phyloP scores from a whole-genome alignment of 2,888 invertebrate genomes.

The Drosophila mettleri region DNA sequence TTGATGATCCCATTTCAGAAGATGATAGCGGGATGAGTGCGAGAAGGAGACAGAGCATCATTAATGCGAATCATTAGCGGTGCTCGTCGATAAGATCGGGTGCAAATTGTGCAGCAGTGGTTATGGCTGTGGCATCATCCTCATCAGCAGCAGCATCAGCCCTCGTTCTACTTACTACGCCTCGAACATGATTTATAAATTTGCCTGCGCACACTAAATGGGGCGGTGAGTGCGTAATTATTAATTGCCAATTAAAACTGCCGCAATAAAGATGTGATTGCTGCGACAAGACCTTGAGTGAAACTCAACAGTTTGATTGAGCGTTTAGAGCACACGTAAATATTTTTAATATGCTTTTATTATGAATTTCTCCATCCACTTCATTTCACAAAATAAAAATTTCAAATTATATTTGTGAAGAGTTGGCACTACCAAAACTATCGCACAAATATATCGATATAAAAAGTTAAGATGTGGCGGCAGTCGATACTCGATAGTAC shows the following conservation, averaged over 20 bases:
- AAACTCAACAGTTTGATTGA: neutral
- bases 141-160: neutral
- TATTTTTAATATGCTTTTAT: neutral
- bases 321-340: neutral
- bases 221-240: constrained; percentile 71
- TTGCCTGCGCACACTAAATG: constrained; percentile 27
- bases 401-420: neutral
- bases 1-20: constrained; percentile 83
- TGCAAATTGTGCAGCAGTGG: constrained; percentile 68
- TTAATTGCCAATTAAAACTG: constrained; percentile 76
- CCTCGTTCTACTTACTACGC: constrained; percentile 14
- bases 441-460: constrained; percentile 30
- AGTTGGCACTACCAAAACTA: constrained; percentile 32
- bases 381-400: neutral
- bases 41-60: constrained; percentile 59
- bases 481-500: constrained; percentile 4
- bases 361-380: too few species aligned
- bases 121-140: constrained; percentile 13
- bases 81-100: constrained; percentile 76
- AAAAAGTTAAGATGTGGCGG: constrained; percentile 24
- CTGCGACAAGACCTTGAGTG: neutral
- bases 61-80: constrained; percentile 79
- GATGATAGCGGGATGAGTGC: constrained; percentile 57
- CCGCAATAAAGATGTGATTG: constrained; percentile 62
- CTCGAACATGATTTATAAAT: constrained; percentile 52